phyloP scores from a whole-genome alignment of 2,888 invertebrate genomes.

The Eupithecia tripunctaria region DNA sequence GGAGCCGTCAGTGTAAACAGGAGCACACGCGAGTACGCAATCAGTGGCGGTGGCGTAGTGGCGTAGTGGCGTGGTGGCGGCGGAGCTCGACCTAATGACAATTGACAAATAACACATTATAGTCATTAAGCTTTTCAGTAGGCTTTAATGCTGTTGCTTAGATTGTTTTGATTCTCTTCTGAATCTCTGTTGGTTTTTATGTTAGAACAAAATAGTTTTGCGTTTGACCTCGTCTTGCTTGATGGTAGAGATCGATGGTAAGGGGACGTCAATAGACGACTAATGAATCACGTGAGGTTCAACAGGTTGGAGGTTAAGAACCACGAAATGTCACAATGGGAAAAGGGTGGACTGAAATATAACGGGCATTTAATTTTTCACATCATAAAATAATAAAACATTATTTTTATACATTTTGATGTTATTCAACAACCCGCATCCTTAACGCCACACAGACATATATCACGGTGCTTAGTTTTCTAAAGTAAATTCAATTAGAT shows the following conservation, averaged over 20 bases:
- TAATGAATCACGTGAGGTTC: too few relatives aligned
- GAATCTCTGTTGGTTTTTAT: background rate
- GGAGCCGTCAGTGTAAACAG: background rate
- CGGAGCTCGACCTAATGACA: background rate
- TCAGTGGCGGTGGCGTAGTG: conserved; percentile 1
- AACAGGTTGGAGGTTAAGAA: too few relatives aligned
- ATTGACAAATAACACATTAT: background rate
- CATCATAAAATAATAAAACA: too few relatives aligned
- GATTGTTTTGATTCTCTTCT: background rate
- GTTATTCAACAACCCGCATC: too few relatives aligned
- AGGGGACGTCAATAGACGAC: too few relatives aligned
- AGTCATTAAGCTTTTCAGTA: background rate
- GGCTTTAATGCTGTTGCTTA: background rate
- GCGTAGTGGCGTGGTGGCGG: background rate
- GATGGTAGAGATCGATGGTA: background rate
- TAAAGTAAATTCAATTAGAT: too few relatives aligned
- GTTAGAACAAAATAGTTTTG: background rate
- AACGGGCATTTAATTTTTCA: too few relatives aligned
- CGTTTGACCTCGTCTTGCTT: background rate
- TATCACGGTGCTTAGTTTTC: too few relatives aligned
- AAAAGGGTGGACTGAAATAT: too few relatives aligned
- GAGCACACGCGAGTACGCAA: conserved; percentile 1
- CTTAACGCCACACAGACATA: too few relatives aligned
- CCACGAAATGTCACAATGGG: too few relatives aligned
- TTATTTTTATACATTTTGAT: too few relatives aligned